Percentiles rank a stretch among this genome's conserved stretches.
Conservation (phyloP, 2,113 vertebrate genomes). For the Nothocercus julius region DNA sequence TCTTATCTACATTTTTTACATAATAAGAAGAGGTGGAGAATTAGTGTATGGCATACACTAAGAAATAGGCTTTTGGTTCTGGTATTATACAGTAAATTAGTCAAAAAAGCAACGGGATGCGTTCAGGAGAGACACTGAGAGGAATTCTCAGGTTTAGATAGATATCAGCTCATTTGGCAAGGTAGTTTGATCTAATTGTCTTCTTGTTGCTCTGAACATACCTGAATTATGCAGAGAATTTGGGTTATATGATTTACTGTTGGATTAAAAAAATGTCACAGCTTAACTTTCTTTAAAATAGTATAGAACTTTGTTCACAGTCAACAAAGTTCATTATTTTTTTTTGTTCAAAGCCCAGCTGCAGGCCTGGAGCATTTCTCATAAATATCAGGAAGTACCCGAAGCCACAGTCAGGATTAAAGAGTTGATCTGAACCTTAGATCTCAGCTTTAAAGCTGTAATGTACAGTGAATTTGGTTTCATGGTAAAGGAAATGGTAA, state of each 20-base stretch:
- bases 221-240: constrained; percentile 31
- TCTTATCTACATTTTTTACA: not conserved
- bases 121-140: not conserved
- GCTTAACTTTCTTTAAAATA: constrained; percentile 37
- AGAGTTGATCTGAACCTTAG: constrained; percentile 71
- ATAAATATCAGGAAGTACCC: constrained; percentile 77
- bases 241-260: not conserved
- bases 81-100: not conserved
- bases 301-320: constrained; percentile 32
- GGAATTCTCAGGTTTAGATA: not conserved
- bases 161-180: constrained; percentile 17
- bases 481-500: constrained; percentile 71
- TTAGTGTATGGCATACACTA: not conserved
- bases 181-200: not conserved
- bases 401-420: constrained; percentile 76
- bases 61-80: not conserved
- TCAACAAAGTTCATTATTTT: constrained; percentile 57
- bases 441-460: constrained; percentile 74
- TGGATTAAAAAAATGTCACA: constrained; percentile 32
- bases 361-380: constrained; percentile 70
- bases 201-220: not conserved
- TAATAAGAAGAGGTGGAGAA: not conserved
- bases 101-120: not conserved
- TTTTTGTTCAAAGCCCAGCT: constrained; percentile 73
- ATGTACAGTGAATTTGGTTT: constrained; percentile 67